A percentile compares a stretch with the other conserved stretches of the same genome.
Evolutionary conservation across 2,797 vertebrate species (phyloP).

Genomic region (Peromyscus attwateri): DNA sequence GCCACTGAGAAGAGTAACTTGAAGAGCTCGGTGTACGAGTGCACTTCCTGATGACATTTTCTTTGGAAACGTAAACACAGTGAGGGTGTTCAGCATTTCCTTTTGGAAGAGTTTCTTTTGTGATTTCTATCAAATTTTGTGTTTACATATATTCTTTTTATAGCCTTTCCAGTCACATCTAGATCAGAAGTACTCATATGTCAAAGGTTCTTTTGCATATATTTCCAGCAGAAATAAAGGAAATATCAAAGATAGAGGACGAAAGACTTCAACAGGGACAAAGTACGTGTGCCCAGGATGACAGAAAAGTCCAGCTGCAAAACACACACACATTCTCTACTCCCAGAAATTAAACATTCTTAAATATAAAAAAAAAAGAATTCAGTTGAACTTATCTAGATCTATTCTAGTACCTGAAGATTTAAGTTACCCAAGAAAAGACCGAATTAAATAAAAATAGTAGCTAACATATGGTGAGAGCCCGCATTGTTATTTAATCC

Average conservation of each 20-base stretch:
- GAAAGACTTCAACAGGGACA: background rate
- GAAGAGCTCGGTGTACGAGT: background rate
- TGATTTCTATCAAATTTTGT: background rate
- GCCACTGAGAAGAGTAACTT: background rate
- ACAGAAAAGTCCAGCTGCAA: background rate
- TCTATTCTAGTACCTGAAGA: slow-evolving; percentile 34
- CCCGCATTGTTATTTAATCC: slow-evolving; percentile 61
- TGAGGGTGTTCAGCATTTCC: background rate
- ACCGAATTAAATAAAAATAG: slow-evolving; percentile 49
- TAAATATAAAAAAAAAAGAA: background rate
- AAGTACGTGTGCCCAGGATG: background rate
- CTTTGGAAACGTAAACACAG: background rate
- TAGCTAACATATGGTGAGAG: slow-evolving; percentile 37
- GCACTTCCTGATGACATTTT: background rate
- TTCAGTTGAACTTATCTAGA: slow-evolving; percentile 46
- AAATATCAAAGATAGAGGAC: background rate
- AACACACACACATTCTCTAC: too few species aligned
- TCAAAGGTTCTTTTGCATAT: background rate
- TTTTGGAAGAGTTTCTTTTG: background rate
- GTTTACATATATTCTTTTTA: background rate
- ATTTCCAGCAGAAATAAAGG: slow-evolving; percentile 24
- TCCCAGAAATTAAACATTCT: background rate
- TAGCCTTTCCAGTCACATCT: background rate
- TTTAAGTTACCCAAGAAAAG: slow-evolving; percentile 57
- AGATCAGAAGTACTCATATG: background rate